A percentile compares a stretch with the other conserved stretches of the same genome.
Conservation (phyloP, 2,797 vertebrate genomes). For the Halcyon chelicuti region DNA sequence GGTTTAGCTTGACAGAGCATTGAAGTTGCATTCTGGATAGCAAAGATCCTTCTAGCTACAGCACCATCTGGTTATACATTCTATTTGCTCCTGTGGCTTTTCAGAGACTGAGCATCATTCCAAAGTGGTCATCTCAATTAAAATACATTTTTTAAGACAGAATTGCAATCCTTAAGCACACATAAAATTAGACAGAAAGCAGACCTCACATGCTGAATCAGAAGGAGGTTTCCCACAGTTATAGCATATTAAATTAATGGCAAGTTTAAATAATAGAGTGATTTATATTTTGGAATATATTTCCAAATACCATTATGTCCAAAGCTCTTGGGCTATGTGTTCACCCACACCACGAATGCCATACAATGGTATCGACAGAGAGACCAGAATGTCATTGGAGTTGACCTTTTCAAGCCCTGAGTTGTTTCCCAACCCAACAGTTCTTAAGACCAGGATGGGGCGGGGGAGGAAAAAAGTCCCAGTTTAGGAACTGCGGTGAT, state of each 20-base stretch:
- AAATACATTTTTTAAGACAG: slow-evolving; percentile 43
- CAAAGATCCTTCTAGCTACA: slow-evolving; percentile 57
- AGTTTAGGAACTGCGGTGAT: background rate
- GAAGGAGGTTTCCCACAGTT: background rate
- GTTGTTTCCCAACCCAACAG: background rate
- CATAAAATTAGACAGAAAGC: background rate
- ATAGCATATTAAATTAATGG: background rate
- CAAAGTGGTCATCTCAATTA: slow-evolving; percentile 63
- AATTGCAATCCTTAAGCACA: background rate
- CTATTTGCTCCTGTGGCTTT: slow-evolving; percentile 64
- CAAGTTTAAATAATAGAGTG: slow-evolving; percentile 24
- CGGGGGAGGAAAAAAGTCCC: background rate
- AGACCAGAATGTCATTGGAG: background rate
- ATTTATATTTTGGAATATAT: slow-evolving; percentile 23
- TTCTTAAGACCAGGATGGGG: background rate
- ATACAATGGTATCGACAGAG: background rate
- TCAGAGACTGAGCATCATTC: slow-evolving; percentile 50
- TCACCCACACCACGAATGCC: background rate
- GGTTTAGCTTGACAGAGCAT: slow-evolving; percentile 66
- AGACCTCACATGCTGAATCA: slow-evolving; percentile 9
- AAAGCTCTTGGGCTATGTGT: background rate
- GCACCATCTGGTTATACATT: slow-evolving; percentile 62
- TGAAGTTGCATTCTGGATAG: slow-evolving; percentile 29
- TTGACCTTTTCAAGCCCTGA: background rate
- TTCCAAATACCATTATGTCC: background rate